These are phyloP conservation scores for Nysson spinosus DNA, from an alignment of 2,888 invertebrate species.

Conservation along the genomic window DNA sequence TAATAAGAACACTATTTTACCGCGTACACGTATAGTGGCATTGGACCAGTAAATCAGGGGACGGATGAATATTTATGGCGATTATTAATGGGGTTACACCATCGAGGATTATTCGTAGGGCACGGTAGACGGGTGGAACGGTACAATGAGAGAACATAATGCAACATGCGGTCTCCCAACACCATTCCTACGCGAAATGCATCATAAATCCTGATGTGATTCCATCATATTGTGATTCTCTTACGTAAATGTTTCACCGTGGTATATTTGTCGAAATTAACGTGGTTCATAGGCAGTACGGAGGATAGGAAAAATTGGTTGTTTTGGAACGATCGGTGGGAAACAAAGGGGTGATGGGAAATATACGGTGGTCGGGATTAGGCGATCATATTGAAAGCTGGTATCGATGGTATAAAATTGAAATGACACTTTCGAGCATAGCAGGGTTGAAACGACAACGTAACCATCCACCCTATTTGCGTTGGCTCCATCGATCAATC, in stretches of 20 bases:
- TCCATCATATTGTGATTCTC: slow-evolving; percentile 21
- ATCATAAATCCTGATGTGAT: slow-evolving; percentile 17
- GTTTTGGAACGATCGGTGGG: not conserved
- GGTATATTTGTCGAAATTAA: not conserved
- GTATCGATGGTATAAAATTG: slow-evolving; percentile 55
- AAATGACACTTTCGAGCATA: slow-evolving; percentile 59
- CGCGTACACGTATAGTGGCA: slow-evolving; percentile 18
- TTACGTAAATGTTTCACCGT: not conserved
- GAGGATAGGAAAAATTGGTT: not conserved
- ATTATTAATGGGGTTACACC: slow-evolving; percentile 67
- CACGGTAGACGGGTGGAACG: slow-evolving; percentile 25
- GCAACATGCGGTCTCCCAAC: slow-evolving; percentile 53
- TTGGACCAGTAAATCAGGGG: slow-evolving; percentile 62
- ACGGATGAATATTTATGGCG: slow-evolving; percentile 68
- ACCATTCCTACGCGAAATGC: slow-evolving; percentile 15
- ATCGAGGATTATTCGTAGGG: slow-evolving; percentile 64
- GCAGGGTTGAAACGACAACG: slow-evolving; percentile 46
- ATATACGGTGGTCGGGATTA: slow-evolving; percentile 9
- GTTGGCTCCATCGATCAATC: slow-evolving; percentile 63
- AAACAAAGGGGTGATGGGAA: not conserved
- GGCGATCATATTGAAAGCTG: slow-evolving; percentile 38
- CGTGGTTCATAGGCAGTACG: too few relatives aligned
- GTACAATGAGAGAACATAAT: slow-evolving; percentile 62
- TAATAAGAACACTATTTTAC: slow-evolving; percentile 39
- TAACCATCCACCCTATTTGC: slow-evolving; percentile 48